Evolutionary conservation across 2,888 invertebrate genomes (phyloP).

Genomic region (Drosophila dives): DNA sequence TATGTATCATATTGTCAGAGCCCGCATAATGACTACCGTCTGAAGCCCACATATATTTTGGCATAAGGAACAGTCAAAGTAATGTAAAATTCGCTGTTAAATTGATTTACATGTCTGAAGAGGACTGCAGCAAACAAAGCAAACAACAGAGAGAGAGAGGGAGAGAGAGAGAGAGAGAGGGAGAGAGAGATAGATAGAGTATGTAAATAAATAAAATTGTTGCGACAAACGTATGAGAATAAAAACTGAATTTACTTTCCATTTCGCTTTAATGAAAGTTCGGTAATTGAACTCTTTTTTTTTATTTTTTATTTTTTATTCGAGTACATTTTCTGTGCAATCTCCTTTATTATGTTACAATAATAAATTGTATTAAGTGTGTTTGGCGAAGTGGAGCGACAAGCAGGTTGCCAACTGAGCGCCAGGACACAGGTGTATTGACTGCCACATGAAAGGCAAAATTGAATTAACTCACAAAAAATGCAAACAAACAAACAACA

Average conservation of each 20-base stretch:
- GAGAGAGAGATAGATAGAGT: constrained; percentile 2
- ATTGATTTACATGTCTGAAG: constrained; percentile 58
- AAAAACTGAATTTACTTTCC: constrained; percentile 63
- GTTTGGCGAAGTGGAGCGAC: constrained; percentile 39
- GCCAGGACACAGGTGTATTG: constrained; percentile 57
- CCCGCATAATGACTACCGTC: not conserved
- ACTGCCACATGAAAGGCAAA: constrained; percentile 43
- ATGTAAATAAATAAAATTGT: constrained; percentile 13
- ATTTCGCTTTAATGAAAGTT: constrained; percentile 65
- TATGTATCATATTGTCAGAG: not conserved
- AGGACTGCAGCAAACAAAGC: constrained; percentile 39
- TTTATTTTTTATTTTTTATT: constrained; percentile 7
- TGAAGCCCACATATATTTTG: not conserved
- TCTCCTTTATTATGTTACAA: constrained; percentile 60
- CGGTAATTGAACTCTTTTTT: constrained; percentile 55
- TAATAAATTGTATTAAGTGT: constrained; percentile 70
- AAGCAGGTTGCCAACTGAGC: constrained; percentile 24
- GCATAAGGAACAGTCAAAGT: not conserved
- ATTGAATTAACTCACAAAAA: constrained; percentile 64
- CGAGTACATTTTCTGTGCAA: constrained; percentile 7
- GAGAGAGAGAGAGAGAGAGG: not conserved
- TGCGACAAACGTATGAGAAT: constrained; percentile 16
- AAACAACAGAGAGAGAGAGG: not conserved
- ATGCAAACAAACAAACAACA: constrained; percentile 37
- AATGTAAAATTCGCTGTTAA: constrained; percentile 36